These are phyloP conservation scores for Prenolepis imparis DNA, from an alignment of 2,888 invertebrate species.

Conservation along the genomic window DNA sequence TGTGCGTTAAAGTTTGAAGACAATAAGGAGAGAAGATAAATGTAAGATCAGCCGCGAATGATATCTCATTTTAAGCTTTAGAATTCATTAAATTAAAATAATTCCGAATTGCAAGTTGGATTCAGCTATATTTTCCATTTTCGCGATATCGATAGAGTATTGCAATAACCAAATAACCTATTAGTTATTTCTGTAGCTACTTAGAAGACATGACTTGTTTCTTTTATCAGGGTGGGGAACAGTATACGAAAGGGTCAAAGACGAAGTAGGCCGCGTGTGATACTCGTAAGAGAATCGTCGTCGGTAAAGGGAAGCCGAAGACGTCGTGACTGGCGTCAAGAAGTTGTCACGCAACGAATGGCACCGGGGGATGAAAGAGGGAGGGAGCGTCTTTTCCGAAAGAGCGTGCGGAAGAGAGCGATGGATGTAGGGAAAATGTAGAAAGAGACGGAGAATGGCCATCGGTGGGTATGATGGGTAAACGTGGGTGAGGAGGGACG, in stretches of 20 bases:
- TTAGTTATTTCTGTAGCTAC: slow-evolving; percentile 1
- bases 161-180: slow-evolving; percentile 12
- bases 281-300: slow-evolving; percentile 50
- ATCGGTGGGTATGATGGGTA: slow-evolving; percentile 17
- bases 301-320: slow-evolving; percentile 20
- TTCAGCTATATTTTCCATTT: background rate
- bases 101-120: background rate
- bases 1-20: background rate
- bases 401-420: slow-evolving; percentile 20
- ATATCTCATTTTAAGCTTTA: background rate
- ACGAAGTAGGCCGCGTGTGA: slow-evolving; percentile 51
- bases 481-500: slow-evolving; percentile 16
- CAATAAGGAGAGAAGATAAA: background rate
- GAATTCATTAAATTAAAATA: background rate
- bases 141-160: background rate
- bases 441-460: slow-evolving; percentile 38
- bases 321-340: slow-evolving; percentile 55
- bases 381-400: background rate
- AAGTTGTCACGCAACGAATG: slow-evolving; percentile 48
- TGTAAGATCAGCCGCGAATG: background rate
- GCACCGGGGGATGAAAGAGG: background rate
- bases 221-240: slow-evolving; percentile 3
- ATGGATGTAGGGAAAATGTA: slow-evolving; percentile 18
- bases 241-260: slow-evolving; percentile 27
- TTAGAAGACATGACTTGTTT: slow-evolving; percentile 13